Evolutionary conservation across 2,888 invertebrate species (phyloP), one percentile per base, ranked within the genome.

Genomic region (Drosophila anomalata): DNA sequence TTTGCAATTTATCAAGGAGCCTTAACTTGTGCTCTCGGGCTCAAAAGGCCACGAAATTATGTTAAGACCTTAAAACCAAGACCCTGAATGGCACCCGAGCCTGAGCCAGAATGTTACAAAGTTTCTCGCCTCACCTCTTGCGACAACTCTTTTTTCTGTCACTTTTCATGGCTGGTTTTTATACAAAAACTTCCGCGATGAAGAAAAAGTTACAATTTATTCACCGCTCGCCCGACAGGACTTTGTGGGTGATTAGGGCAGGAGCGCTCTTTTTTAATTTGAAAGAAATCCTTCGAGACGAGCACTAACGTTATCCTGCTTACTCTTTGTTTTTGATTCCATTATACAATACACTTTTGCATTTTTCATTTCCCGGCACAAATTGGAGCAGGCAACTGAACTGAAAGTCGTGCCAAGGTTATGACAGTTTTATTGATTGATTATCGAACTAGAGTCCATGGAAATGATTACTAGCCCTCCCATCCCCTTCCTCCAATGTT

Each of bases 1-100:
- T 76, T 66, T 73, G 72, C 76, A 76, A 87, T 89, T 90, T 89
- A 84, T 90, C 85, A 87, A 79, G 44, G 11, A 11, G 86, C 82
- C 77, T 80, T 77, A 75, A 79, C 87, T 87, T 78, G 55, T 69
- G 75, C 76, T 59, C 79, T 58, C 51, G 44, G 73, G 76, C 62
- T 73, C 60, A 86, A 79, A 61, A 70, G 72, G 70, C 53, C 70
- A 52, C 62, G 29, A 46, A 72, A 48, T 70, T 62, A 62, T 50
- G 55, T 61, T 62, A 61, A 48, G 61, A 62, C 61, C 61, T 24
- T 41, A 61, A 61, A 60, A 48, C 72, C 48, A 50, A 20, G 44
- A 4, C 52, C 44, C 29, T 54, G 66, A 54, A 39, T 55, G 20
- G 5, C 67, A 55, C 44, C 17, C 46, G 42, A 56, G 4, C 1